Conservation (phyloP, 2,888 invertebrate genomes). For the Cyrtodaria siliqua region DNA sequence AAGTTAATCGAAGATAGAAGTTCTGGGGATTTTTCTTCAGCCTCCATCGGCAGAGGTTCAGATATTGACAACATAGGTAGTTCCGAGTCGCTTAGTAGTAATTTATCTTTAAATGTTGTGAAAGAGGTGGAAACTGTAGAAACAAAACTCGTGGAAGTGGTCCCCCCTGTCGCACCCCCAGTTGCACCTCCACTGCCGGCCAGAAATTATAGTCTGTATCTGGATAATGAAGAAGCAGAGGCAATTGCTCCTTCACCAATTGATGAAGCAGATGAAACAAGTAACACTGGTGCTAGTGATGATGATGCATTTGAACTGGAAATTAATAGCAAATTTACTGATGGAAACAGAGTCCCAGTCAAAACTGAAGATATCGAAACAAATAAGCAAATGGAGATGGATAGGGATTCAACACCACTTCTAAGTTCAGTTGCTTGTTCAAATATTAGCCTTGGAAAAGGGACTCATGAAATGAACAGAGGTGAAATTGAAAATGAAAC, state of each 20-base stretch:
- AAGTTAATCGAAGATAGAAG: slow-evolving; percentile 35
- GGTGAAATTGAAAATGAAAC: too few species aligned
- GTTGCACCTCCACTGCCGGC: slow-evolving; percentile 73
- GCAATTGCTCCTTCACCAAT: not conserved
- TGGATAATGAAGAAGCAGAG: slow-evolving; percentile 59
- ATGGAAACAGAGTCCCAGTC: too few species aligned
- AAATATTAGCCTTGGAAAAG: too few species aligned
- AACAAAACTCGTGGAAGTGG: slow-evolving; percentile 24
- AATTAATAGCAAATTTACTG: too few species aligned
- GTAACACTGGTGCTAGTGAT: not conserved
- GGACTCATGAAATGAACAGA: too few species aligned
- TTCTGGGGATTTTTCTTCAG: slow-evolving; percentile 23
- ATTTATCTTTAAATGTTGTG: slow-evolving; percentile 1
- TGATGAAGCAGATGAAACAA: not conserved
- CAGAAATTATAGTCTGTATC: slow-evolving; percentile 67
- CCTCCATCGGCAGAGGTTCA: slow-evolving; percentile 1
- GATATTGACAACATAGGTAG: slow-evolving; percentile 21
- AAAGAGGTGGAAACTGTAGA: not conserved
- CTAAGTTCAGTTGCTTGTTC: too few species aligned
- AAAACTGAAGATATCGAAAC: too few species aligned
- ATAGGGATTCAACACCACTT: too few species aligned
- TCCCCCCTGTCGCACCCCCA: slow-evolving; percentile 12
- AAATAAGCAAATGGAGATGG: too few species aligned
- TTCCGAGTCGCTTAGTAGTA: slow-evolving; percentile 24
- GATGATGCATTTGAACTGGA: slow-evolving; percentile 32